Conservation (phyloP, 2,797 vertebrate genomes). For the Crypturellus tataupa region DNA sequence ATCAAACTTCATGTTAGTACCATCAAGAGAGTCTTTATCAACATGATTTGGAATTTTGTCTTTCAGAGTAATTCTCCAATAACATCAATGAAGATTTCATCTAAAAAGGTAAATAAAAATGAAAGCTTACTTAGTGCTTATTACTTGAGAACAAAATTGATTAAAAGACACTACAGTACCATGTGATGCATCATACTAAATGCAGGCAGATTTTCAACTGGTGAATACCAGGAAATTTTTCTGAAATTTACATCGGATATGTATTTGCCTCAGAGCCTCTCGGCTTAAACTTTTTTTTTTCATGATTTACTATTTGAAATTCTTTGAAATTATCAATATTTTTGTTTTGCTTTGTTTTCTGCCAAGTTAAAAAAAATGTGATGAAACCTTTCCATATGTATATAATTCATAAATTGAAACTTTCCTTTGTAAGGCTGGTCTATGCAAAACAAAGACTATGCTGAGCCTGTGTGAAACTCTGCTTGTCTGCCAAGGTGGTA, state of each 20-base stretch:
- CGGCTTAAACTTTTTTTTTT: background rate
- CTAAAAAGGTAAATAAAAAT: slow-evolving; percentile 91
- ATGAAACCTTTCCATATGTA: background rate
- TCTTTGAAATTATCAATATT: rapidly evolving
- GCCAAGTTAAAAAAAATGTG: background rate
- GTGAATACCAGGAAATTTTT: background rate
- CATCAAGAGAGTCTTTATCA: background rate
- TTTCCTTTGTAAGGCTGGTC: background rate
- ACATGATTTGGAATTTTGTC: slow-evolving; percentile 38
- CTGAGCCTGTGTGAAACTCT: background rate
- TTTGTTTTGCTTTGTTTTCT: background rate
- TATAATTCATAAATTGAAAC: background rate
- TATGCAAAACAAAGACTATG: background rate
- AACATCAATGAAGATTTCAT: slow-evolving; percentile 95
- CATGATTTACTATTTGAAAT: background rate
- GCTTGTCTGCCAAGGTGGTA: background rate
- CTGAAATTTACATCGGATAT: background rate
- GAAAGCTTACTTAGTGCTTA: background rate
- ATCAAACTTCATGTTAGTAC: background rate
- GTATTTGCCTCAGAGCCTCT: background rate
- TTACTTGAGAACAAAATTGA: background rate
- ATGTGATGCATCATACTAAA: background rate
- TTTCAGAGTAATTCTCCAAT: slow-evolving; percentile 90
- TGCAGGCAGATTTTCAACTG: background rate
- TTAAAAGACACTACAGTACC: background rate